phyloP scores from a whole-genome alignment of 2,888 invertebrate species.

The Tipula unca region DNA sequence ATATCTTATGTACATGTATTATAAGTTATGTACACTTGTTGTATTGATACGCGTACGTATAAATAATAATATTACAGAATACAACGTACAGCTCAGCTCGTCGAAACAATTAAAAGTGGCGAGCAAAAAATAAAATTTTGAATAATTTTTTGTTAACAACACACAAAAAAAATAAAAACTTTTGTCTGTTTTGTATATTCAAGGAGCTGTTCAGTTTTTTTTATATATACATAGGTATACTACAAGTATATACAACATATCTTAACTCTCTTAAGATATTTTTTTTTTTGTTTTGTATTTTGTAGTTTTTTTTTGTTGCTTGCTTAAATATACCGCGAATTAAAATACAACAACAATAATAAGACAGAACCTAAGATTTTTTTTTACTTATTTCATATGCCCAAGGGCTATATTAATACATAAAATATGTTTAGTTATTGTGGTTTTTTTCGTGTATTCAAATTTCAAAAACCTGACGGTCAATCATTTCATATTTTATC shows the following conservation, averaged over 20 bases:
- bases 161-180: neutral
- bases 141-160: neutral
- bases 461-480: neutral
- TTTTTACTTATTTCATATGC: neutral
- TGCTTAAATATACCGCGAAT: neutral
- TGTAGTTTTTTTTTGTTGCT: neutral
- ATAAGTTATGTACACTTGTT: neutral
- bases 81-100: neutral
- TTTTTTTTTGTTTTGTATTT: neutral
- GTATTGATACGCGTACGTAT: neutral
- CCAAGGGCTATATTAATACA: neutral
- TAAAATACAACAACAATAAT: neutral
- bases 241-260: neutral
- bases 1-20: neutral
- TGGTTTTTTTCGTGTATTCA: neutral
- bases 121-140: neutral
- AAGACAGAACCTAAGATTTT: neutral
- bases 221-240: neutral
- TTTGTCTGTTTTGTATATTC: neutral
- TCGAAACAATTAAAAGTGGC: neutral
- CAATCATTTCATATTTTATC: neutral
- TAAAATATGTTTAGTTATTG: neutral
- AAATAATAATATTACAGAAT: neutral
- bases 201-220: neutral
- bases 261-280: neutral